A percentile compares a stretch with the other conserved stretches of the same genome.
Conservation (phyloP, 1,140 invertebrate species). For the Mercenaria mercenaria region DNA sequence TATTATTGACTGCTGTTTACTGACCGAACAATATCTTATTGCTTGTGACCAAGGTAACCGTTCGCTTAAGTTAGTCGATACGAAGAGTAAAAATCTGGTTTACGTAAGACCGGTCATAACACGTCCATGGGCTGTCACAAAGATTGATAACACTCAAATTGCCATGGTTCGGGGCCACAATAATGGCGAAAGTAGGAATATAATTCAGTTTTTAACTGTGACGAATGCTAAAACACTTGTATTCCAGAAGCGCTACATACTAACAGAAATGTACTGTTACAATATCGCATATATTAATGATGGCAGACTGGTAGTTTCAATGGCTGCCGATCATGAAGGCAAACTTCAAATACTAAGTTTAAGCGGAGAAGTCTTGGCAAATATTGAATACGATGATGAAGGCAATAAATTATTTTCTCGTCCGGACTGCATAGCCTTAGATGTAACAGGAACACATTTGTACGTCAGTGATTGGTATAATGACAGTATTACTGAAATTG, state of each 20-base stretch:
- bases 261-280: not conserved
- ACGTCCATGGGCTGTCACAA: not conserved
- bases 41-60: not conserved
- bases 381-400: not conserved
- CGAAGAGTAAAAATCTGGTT: not conserved
- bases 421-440: not conserved
- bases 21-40: not conserved
- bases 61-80: not conserved
- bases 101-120: not conserved
- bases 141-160: not conserved
- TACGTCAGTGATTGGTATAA: not conserved
- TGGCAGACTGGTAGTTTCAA: not conserved
- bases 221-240: not conserved
- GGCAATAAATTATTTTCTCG: not conserved
- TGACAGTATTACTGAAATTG: not conserved
- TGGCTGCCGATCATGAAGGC: not conserved
- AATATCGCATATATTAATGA: not conserved
- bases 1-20: not conserved
- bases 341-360: not conserved
- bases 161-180: not conserved
- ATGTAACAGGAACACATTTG: not conserved
- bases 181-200: not conserved
- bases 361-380: not conserved
- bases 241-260: not conserved
- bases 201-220: not conserved